phyloP scores from a whole-genome alignment of 1,140 invertebrate species.

The Cydia amplana region DNA sequence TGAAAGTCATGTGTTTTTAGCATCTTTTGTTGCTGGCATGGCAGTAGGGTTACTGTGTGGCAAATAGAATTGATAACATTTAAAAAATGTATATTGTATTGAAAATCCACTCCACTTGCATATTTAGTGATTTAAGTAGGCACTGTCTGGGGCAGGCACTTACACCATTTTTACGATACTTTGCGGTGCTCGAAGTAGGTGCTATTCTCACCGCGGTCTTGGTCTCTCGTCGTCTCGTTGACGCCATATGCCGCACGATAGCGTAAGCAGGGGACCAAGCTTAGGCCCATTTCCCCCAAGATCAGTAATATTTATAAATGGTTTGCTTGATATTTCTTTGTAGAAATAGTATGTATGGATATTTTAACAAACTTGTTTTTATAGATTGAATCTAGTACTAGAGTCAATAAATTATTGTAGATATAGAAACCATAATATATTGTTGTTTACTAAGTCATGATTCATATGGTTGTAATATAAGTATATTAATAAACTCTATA shows the following conservation, averaged over 20 bases:
- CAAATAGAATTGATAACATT: constrained; percentile 48
- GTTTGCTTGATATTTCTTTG: constrained; percentile 3
- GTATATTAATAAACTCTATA: constrained; percentile 31
- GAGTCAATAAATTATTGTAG: constrained; percentile 22
- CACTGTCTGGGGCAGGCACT: neutral
- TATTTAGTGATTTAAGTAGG: neutral
- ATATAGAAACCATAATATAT: constrained; percentile 20
- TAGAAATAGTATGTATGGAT: constrained; percentile 1
- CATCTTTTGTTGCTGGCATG: constrained; percentile 86
- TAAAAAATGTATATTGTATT: constrained; percentile 2
- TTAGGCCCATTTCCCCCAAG: neutral
- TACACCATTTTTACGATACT: neutral
- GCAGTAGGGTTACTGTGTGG: constrained; percentile 83
- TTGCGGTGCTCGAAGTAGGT: neutral
- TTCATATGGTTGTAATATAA: constrained; percentile 28
- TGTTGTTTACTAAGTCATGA: constrained; percentile 3
- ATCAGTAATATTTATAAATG: neutral
- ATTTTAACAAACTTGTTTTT: neutral
- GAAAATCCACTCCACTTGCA: constrained; percentile 7
- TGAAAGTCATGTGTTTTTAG: constrained; percentile 87
- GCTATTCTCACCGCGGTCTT: too few species aligned
- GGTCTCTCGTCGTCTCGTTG: too few species aligned
- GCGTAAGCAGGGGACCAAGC: neutral
- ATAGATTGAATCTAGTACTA: constrained; percentile 1
- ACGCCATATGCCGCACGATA: neutral